phyloP scores from a whole-genome alignment of 2,113 vertebrate species.

The Dolichallabes microphthalmus region DNA sequence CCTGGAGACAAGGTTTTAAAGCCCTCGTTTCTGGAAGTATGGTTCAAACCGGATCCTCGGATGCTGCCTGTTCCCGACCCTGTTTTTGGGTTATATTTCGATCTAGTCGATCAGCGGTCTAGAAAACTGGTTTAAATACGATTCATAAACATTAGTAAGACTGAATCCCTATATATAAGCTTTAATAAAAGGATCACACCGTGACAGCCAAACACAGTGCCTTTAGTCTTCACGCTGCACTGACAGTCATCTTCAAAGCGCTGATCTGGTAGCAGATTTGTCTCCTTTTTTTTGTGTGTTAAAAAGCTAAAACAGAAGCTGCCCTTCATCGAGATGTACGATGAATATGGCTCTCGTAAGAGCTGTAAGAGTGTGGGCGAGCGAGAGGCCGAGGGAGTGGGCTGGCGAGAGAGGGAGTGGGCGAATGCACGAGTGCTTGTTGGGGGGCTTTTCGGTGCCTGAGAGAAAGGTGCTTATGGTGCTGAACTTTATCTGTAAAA shows the following conservation, averaged over 20 bases:
- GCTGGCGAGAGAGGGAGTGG: constrained; percentile 16
- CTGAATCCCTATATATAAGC: not conserved
- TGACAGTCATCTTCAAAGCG: not conserved
- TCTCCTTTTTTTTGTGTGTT: constrained; percentile 6
- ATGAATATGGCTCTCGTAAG: constrained; percentile 13
- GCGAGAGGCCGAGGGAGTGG: not conserved
- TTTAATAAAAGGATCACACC: not conserved
- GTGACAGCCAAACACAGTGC: not conserved
- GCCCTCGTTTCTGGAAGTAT: not conserved
- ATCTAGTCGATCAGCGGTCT: not conserved
- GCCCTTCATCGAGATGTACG: constrained; percentile 3
- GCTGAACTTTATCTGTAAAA: constrained; percentile 42
- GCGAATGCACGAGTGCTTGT: constrained; percentile 23
- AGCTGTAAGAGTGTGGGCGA: constrained; percentile 25
- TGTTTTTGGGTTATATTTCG: too few species aligned
- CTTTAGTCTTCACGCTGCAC: not conserved
- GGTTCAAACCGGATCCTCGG: not conserved
- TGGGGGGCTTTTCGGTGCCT: constrained; percentile 35
- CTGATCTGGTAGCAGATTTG: not conserved
- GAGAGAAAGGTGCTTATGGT: constrained; percentile 41
- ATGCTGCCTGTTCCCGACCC: not conserved
- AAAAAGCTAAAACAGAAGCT: constrained; percentile 16
- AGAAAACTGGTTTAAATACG: not conserved
- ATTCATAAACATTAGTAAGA: not conserved
- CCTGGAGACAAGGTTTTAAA: not conserved